A percentile compares a stretch with the other conserved stretches of the same genome.
Evolutionary conservation across 2,888 invertebrate genomes (phyloP).

Genomic region (Cistogaster globosa): DNA sequence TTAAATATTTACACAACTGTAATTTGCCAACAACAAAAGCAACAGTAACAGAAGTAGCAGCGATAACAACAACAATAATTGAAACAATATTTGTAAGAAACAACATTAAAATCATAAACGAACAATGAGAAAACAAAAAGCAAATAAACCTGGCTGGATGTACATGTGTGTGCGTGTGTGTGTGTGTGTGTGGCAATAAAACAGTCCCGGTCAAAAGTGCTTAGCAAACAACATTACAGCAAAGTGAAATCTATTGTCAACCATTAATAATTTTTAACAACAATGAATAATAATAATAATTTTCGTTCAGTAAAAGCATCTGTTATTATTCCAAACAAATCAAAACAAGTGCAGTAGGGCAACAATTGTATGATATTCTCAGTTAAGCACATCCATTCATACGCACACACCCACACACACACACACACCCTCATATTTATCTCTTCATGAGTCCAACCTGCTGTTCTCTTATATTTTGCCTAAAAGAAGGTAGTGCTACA

Average conservation of each 20-base stretch:
- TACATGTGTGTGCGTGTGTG: background rate
- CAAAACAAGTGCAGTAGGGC: constrained; percentile 81
- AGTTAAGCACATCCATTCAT: background rate
- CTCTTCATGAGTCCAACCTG: constrained; percentile 15
- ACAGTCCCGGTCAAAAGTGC: constrained; percentile 72
- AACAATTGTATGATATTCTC: constrained; percentile 59
- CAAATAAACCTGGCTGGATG: background rate
- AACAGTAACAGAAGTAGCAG: constrained; percentile 47
- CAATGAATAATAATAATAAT: constrained; percentile 79
- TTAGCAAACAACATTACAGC: constrained; percentile 74
- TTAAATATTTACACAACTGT: constrained; percentile 81
- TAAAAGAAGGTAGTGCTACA: background rate
- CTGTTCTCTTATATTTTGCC: constrained; percentile 16
- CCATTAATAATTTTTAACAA: constrained; percentile 81
- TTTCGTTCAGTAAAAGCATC: constrained; percentile 78
- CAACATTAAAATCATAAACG: constrained; percentile 46
- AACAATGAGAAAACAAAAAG: constrained; percentile 33
- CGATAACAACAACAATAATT: constrained; percentile 26
- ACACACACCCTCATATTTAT: background rate
- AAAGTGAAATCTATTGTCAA: constrained; percentile 78
- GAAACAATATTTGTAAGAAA: constrained; percentile 53
- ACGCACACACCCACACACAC: constrained; percentile 16
- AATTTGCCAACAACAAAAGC: constrained; percentile 75
- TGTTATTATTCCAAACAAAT: constrained; percentile 82
- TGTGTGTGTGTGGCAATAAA: constrained; percentile 9